phyloP scores from a whole-genome alignment of 1,140 invertebrate species.

The Hylaeus volcanicus region DNA sequence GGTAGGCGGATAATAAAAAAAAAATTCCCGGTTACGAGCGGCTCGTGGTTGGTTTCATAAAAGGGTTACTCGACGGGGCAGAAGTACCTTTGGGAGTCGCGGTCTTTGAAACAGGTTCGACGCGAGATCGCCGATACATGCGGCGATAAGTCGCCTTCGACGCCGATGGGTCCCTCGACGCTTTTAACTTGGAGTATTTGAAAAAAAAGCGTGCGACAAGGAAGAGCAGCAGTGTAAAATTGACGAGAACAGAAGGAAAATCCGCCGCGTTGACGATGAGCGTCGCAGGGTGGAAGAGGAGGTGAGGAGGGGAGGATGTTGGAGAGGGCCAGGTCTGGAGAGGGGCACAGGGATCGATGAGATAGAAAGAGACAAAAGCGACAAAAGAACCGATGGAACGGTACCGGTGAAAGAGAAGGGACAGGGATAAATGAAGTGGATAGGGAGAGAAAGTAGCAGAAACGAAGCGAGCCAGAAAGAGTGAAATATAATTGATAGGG shows the following conservation, averaged over 20 bases:
- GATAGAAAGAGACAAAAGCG: background rate
- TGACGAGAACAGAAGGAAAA: background rate
- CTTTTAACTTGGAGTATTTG: slow-evolving; percentile 11
- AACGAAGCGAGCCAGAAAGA: slow-evolving; percentile 23
- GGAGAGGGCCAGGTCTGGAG: background rate
- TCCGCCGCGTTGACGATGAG: background rate
- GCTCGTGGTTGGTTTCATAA: slow-evolving; percentile 11
- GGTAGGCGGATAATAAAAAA: background rate
- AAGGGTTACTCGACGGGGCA: background rate
- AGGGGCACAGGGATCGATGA: slow-evolving; percentile 27
- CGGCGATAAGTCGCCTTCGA: slow-evolving; percentile 23
- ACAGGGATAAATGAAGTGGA: slow-evolving; percentile 16
- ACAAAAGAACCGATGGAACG: slow-evolving; percentile 6
- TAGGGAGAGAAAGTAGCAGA: slow-evolving; percentile 12
- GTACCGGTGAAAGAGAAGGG: background rate
- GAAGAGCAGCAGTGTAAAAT: background rate
- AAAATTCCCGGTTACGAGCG: background rate
- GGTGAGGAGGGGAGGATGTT: background rate
- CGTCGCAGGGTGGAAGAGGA: background rate
- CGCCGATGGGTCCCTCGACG: background rate
- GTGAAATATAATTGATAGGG: slow-evolving; percentile 44
- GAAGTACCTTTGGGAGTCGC: slow-evolving; percentile 19
- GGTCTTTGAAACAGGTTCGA: slow-evolving; percentile 11
- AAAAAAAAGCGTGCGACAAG: slow-evolving; percentile 14
- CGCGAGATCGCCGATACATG: slow-evolving; percentile 6